Evolutionary conservation across 2,888 invertebrate genomes (phyloP).

Genomic region (Sturmia bella): DNA sequence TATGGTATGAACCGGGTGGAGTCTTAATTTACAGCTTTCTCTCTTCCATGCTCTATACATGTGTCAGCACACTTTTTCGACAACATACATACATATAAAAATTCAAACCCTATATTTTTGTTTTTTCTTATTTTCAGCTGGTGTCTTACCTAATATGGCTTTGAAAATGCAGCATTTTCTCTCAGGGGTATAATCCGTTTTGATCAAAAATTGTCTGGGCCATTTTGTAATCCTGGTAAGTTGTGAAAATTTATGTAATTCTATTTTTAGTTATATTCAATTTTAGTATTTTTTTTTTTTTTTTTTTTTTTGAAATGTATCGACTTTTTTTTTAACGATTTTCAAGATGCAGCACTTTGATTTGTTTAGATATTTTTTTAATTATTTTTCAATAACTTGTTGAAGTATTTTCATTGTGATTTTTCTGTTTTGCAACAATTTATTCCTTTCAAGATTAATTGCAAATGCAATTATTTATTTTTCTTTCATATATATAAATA

Average conservation of each 20-base stretch:
- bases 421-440: neutral
- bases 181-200: constrained; percentile 67
- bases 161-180: constrained; percentile 69
- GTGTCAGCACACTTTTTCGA: too few species aligned
- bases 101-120: too few species aligned
- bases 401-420: neutral
- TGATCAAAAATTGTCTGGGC: constrained; percentile 37
- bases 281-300: constrained; percentile 23
- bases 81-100: too few species aligned
- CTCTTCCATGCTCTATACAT: too few species aligned
- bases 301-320: constrained; percentile 31
- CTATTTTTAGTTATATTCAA: neutral
- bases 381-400: neutral
- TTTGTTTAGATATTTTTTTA: constrained; percentile 7
- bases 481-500: constrained; percentile 44
- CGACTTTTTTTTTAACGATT: constrained; percentile 57
- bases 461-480: neutral
- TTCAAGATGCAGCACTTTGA: constrained; percentile 70
- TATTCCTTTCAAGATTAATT: neutral
- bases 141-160: constrained; percentile 69
- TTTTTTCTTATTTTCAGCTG: too few species aligned
- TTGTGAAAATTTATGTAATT: neutral
- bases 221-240: constrained; percentile 47
- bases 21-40: too few species aligned
- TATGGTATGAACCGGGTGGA: too few species aligned